Conservation (phyloP, 2,113 vertebrate species). For the Podilymbus podiceps region DNA sequence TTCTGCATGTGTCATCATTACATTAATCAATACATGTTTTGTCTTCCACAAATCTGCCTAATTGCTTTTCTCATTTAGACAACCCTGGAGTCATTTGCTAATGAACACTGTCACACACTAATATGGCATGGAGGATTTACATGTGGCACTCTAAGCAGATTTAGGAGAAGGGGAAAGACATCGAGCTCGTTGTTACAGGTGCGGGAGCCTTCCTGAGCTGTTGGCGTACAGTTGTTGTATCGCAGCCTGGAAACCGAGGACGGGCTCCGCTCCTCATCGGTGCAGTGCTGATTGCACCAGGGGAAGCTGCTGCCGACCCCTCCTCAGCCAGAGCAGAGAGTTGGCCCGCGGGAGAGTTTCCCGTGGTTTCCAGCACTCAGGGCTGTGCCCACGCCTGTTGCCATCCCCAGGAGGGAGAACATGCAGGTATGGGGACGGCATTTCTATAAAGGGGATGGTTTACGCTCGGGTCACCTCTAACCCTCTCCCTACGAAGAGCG, state of each 20-base stretch:
- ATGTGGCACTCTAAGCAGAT: not conserved
- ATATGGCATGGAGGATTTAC: constrained; percentile 30
- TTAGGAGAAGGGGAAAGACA: not conserved
- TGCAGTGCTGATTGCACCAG: accelerated
- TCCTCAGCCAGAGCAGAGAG: not conserved
- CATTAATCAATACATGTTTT: constrained; percentile 64
- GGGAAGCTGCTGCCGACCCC: not conserved
- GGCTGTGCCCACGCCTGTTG: not conserved
- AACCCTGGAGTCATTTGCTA: constrained; percentile 62
- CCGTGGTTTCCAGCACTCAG: accelerated
- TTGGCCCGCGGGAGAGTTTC: accelerated
- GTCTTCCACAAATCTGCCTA: constrained; percentile 62
- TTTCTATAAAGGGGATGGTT: not conserved
- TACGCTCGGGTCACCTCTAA: not conserved
- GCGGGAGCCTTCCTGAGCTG: not conserved
- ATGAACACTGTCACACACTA: constrained; percentile 29
- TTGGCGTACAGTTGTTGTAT: not conserved
- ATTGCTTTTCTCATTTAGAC: constrained; percentile 70
- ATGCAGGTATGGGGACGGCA: accelerated
- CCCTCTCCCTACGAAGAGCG: not conserved
- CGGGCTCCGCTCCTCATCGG: not conserved
- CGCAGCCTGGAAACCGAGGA: not conserved
- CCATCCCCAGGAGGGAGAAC: not conserved
- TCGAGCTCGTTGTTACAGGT: not conserved
- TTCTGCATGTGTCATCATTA: constrained; percentile 44